phyloP scores from a whole-genome alignment of 2,888 invertebrate species.

The Lissocephala sabroskyi region DNA sequence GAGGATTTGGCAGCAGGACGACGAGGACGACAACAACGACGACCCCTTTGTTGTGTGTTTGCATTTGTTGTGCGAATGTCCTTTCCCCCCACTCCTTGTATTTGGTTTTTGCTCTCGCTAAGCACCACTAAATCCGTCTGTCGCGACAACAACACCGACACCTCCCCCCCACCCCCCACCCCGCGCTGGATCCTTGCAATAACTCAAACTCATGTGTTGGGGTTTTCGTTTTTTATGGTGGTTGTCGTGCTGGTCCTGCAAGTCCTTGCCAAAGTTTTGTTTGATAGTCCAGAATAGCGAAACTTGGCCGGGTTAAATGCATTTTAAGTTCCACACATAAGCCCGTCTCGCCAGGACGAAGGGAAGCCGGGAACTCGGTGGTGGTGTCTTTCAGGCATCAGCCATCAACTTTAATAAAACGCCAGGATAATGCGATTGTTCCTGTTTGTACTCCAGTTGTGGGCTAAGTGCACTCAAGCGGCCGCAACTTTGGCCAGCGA shows the following conservation, averaged over 20 bases:
- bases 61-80: too few species aligned
- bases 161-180: too few species aligned
- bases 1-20: slow-evolving; percentile 13
- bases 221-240: slow-evolving; percentile 12
- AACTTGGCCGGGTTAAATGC: slow-evolving; percentile 48
- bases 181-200: slow-evolving; percentile 35
- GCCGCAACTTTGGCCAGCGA: slow-evolving; percentile 39
- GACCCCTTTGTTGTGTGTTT: slow-evolving; percentile 16
- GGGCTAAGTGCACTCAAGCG: slow-evolving; percentile 52
- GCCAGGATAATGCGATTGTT: slow-evolving; percentile 9
- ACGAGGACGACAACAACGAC: slow-evolving; percentile 16
- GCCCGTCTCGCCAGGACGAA: too few species aligned
- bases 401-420: slow-evolving; percentile 47
- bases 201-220: slow-evolving; percentile 38
- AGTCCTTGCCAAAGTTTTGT: slow-evolving; percentile 46
- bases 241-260: slow-evolving; percentile 35
- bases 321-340: slow-evolving; percentile 37
- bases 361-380: too few species aligned
- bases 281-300: slow-evolving; percentile 42
- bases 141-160: slow-evolving; percentile 33
- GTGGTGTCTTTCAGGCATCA: slow-evolving; percentile 7
- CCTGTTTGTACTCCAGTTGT: slow-evolving; percentile 20
- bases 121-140: slow-evolving; percentile 54
- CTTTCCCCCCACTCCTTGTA: too few species aligned
- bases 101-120: slow-evolving; percentile 17